Conservation (phyloP, 2,113 vertebrate genomes). For the Oenanthe oenanthe region DNA sequence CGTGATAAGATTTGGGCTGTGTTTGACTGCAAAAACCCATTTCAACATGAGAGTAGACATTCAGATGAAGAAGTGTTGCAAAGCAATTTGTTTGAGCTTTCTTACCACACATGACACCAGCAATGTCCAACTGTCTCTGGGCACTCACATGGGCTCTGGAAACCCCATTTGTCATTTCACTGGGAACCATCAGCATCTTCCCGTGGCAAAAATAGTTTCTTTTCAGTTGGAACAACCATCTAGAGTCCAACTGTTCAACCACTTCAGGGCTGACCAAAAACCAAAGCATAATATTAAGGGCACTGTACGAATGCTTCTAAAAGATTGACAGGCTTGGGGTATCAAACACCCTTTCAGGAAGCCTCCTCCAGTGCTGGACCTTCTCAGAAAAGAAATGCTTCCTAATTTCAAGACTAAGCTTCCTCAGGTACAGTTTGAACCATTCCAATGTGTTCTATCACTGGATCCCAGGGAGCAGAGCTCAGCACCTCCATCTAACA, state of each 20-base stretch:
- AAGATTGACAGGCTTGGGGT: neutral
- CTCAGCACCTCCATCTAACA: neutral
- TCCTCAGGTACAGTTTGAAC: neutral
- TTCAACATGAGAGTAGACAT: neutral
- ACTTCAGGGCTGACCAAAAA: neutral
- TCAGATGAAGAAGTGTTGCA: neutral
- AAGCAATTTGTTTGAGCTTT: neutral
- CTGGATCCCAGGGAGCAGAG: neutral
- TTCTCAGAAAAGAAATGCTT: neutral
- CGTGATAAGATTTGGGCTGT: constrained; percentile 33
- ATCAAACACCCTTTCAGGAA: neutral
- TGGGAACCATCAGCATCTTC: neutral
- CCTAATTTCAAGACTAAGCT: neutral
- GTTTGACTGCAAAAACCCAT: constrained; percentile 35
- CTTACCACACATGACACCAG: neutral
- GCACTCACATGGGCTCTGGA: neutral
- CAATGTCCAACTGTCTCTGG: neutral
- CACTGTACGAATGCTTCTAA: neutral
- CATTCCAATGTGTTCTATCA: neutral
- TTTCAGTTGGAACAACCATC: neutral
- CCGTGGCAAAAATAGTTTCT: neutral
- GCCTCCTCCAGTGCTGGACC: neutral
- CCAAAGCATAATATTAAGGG: neutral
- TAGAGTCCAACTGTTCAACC: neutral
- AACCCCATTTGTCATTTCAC: neutral